A percentile compares a stretch with the other conserved stretches of the same genome.
Conservation (phyloP, 1,140 invertebrate genomes). For the Meloidogyne exigua region DNA sequence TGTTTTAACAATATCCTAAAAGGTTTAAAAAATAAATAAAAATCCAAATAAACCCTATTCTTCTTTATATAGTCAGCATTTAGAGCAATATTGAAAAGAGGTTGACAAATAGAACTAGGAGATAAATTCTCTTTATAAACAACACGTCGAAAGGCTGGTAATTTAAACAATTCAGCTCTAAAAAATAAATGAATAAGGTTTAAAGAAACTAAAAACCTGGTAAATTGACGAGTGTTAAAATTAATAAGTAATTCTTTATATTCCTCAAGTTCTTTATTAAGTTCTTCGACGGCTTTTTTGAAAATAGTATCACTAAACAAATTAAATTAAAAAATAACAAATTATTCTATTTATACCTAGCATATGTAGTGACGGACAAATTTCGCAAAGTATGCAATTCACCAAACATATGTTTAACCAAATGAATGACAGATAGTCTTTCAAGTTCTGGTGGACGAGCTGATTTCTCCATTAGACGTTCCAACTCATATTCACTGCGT, state of each 20-base stretch:
- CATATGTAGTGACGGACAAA: conserved; percentile 11
- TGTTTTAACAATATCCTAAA: conserved; percentile 28
- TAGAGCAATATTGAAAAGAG: conserved; percentile 28
- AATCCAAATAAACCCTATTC: neutral
- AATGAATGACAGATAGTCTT: conserved; percentile 29
- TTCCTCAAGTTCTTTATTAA: conserved; percentile 13
- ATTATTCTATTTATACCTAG: neutral
- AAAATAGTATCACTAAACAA: conserved; percentile 12
- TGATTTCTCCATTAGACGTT: conserved; percentile 24
- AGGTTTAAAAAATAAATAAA: neutral
- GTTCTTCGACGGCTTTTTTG: neutral
- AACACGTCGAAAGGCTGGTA: conserved; percentile 30
- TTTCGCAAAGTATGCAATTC: conserved; percentile 17
- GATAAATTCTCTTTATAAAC: conserved; percentile 33
- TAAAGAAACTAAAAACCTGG: neutral
- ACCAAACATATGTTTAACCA: conserved; percentile 22
- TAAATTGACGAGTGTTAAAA: neutral
- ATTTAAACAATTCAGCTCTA: neutral
- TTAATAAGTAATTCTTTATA: conserved; percentile 17
- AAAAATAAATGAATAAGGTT: neutral
- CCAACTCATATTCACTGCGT: conserved; percentile 33
- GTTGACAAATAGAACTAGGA: conserved; percentile 36
- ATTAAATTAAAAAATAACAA: no score
- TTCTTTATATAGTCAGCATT: conserved; percentile 31
- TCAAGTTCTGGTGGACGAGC: conserved; percentile 38